Conservation (phyloP, 2,113 vertebrate species). For the Dipodomys stephensi region DNA sequence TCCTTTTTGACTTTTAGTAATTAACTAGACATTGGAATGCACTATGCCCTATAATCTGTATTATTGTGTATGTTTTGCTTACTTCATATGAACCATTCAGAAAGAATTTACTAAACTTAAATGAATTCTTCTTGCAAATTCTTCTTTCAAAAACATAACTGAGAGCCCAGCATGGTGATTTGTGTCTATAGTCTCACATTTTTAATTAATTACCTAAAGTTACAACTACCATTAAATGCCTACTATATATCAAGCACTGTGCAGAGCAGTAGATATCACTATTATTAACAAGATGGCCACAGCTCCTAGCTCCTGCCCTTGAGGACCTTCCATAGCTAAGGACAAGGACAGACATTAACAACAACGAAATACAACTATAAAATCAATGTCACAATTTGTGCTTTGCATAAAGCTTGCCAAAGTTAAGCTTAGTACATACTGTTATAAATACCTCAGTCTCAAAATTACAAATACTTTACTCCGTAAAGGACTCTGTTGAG, state of each 20-base stretch:
- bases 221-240: background rate
- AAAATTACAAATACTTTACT: slow-evolving; percentile 35
- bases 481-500: slow-evolving; percentile 2
- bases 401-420: background rate
- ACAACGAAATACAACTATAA: background rate
- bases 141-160: background rate
- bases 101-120: slow-evolving; percentile 48
- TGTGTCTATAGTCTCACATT: background rate
- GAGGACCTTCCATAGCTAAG: background rate
- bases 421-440: slow-evolving; percentile 18
- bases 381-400: background rate
- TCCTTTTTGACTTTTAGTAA: slow-evolving; percentile 19
- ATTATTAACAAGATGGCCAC: background rate
- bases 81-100: slow-evolving; percentile 51
- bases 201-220: too few relatives aligned
- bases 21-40: slow-evolving; percentile 65
- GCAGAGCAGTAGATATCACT: background rate
- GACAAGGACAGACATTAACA: background rate
- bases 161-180: background rate
- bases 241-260: background rate
- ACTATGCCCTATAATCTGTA: slow-evolving; percentile 55
- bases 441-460: background rate
- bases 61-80: slow-evolving; percentile 48
- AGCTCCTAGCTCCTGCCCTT: background rate
- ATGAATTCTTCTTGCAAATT: slow-evolving; percentile 7